phyloP scores from a whole-genome alignment of 2,113 vertebrate species.

The Plecotus auritus region DNA sequence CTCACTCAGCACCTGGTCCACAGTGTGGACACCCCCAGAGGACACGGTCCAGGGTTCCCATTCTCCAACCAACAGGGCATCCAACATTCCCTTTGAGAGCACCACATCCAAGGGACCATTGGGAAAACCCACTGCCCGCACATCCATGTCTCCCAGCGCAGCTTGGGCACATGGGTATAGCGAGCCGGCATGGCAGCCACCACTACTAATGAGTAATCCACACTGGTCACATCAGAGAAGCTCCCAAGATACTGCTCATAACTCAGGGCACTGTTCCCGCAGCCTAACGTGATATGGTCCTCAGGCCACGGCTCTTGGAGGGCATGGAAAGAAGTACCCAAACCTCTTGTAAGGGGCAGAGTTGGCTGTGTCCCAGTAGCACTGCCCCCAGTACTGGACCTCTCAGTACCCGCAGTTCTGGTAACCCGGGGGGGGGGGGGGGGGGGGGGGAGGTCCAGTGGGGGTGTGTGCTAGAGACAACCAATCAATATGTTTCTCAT shows the following conservation, averaged over 20 bases:
- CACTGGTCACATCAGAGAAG: constrained; percentile 87
- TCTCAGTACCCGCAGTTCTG: no score
- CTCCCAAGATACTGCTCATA: constrained; percentile 85
- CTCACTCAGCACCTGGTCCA: constrained; percentile 88
- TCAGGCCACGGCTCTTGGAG: no score
- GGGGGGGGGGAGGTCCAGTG: no score
- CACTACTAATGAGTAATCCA: constrained; percentile 93
- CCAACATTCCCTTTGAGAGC: constrained; percentile 92
- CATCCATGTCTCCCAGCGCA: constrained; percentile 92
- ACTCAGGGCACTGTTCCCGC: constrained; percentile 93
- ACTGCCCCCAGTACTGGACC: no score
- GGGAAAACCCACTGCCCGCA: constrained; percentile 83
- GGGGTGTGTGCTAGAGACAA: no score
- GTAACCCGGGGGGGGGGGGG: no score
- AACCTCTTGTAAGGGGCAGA: no score
- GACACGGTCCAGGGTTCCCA: constrained; percentile 88
- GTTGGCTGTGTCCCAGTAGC: no score
- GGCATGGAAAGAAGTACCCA: no score
- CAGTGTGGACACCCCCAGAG: constrained; percentile 64
- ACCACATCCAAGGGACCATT: constrained; percentile 87
- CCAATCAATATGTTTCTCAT: no score
- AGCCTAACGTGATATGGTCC: constrained; percentile 79
- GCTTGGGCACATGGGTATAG: constrained; percentile 77
- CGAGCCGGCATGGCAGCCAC: constrained; percentile 85
- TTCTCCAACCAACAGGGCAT: constrained; percentile 90